A percentile compares a stretch with the other conserved stretches of the same genome.
These are phyloP conservation scores for Corythornis madagascariensis DNA, from an alignment of 2,113 vertebrate species.

Conservation along the genomic window DNA sequence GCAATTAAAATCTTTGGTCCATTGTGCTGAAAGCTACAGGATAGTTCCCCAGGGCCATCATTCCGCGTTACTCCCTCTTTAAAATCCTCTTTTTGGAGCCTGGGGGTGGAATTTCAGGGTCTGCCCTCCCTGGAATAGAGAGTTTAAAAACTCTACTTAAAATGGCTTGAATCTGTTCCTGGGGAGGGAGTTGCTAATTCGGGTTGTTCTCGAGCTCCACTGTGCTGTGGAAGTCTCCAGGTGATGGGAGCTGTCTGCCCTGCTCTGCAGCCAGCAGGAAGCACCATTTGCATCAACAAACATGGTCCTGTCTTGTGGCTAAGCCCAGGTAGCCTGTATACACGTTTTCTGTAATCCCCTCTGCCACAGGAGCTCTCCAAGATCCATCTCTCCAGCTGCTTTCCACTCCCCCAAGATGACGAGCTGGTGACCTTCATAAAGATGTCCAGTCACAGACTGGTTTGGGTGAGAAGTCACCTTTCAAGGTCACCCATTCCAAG, in stretches of 20 bases:
- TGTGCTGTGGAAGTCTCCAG: neutral
- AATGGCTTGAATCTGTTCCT: neutral
- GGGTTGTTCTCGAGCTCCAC: neutral
- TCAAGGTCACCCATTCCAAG: neutral
- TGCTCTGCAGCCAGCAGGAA: neutral
- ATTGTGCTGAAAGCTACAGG: neutral
- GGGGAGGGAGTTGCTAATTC: neutral
- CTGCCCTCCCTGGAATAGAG: neutral
- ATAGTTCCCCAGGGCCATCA: neutral
- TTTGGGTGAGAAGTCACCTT: neutral
- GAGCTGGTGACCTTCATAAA: neutral
- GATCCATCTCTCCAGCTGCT: neutral
- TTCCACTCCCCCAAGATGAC: neutral
- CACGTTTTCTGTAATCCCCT: neutral
- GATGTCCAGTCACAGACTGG: neutral
- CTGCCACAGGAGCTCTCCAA: neutral
- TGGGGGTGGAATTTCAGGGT: neutral
- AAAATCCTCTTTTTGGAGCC: neutral
- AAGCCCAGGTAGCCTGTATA: neutral
- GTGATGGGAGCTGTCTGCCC: neutral
- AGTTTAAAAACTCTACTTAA: neutral
- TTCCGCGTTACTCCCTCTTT: neutral
- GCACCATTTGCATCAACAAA: neutral
- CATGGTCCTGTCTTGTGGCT: rapidly evolving
- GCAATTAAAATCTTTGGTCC: slow-evolving; percentile 67